Conservation (phyloP, 2,797 vertebrate genomes). For the Microtus agrestis region DNA sequence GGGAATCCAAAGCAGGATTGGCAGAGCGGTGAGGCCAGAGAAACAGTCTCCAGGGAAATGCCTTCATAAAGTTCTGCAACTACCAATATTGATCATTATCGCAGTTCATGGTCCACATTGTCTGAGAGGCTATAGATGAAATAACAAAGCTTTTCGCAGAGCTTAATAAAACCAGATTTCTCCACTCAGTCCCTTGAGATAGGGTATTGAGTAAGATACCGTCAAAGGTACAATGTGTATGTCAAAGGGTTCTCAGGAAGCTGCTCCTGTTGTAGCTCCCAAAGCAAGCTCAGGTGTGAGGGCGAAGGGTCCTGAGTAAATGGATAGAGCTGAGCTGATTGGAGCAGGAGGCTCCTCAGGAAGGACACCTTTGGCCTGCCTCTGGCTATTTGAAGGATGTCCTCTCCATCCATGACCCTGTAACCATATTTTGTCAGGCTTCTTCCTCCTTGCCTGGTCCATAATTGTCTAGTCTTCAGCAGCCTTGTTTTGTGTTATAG, state of each 20-base stretch:
- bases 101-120: not conserved
- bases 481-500: conserved; percentile 4
- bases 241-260: not conserved
- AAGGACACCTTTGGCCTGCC: not conserved
- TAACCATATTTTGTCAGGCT: not conserved
- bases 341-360: not conserved
- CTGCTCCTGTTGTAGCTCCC: not conserved
- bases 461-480: not conserved
- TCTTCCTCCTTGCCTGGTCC: not conserved
- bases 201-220: not conserved
- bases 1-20: not conserved
- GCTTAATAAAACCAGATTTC: not conserved
- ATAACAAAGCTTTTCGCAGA: not conserved
- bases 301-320: not conserved
- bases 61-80: conserved; percentile 16
- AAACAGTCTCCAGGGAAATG: not conserved
- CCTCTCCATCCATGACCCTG: not conserved
- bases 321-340: not conserved
- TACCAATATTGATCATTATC: not conserved
- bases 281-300: not conserved
- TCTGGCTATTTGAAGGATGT: not conserved
- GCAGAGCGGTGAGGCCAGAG: not conserved
- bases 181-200: not conserved
- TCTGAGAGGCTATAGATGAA: not conserved
- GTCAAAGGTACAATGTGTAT: not conserved